phyloP scores from a whole-genome alignment of 1,140 invertebrate species.

The Plutomurus gul region DNA sequence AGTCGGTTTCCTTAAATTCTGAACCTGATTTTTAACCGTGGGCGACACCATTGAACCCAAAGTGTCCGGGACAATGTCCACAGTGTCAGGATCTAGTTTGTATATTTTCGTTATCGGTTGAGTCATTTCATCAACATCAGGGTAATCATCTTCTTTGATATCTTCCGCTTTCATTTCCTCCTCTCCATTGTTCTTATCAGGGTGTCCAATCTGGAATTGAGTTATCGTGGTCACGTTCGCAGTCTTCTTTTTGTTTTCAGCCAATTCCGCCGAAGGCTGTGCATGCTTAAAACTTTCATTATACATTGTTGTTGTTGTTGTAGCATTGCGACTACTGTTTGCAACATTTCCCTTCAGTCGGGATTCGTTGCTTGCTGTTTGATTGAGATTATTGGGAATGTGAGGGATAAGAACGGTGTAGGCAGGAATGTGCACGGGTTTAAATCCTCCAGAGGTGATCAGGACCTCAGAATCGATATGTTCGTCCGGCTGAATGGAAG shows the following conservation, averaged over 20 bases:
- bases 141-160: conserved; percentile 43
- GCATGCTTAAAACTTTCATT: neutral
- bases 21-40: neutral
- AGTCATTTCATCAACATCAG: neutral
- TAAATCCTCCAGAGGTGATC: neutral
- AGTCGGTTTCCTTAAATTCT: neutral
- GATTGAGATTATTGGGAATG: conserved; percentile 31
- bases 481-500: neutral
- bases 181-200: neutral
- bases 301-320: neutral
- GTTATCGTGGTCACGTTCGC: neutral
- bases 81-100: conserved; percentile 43
- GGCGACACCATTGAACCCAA: conserved; percentile 11
- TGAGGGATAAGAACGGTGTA: conserved; percentile 51
- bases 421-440: conserved; percentile 43
- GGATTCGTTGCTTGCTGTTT: neutral
- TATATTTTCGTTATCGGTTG: conserved; percentile 45
- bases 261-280: no score
- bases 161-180: neutral
- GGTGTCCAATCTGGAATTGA: neutral
- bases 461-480: neutral
- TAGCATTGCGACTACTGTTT: neutral
- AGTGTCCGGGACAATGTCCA: conserved; percentile 51
- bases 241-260: conserved; percentile 11
- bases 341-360: neutral